Evolutionary conservation across 1,140 invertebrate genomes (phyloP), one percentile per base, ranked within the genome.

Genomic region (Rhyacophila brunnea): DNA sequence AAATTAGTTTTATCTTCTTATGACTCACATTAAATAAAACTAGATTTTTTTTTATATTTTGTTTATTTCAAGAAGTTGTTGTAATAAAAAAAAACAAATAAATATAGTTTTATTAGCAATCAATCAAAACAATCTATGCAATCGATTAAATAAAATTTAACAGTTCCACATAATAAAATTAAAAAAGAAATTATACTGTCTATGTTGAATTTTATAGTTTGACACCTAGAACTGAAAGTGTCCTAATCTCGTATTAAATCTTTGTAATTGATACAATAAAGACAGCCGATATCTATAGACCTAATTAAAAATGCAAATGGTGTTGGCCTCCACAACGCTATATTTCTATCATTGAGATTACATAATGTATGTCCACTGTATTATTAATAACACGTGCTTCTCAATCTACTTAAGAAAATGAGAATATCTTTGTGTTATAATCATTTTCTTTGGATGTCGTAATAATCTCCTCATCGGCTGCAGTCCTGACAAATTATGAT

Each of bases 261-360:
- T 56, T 6, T 38, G 44, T 15, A 47, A 48, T 40, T 48, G 53
- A 56, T 56, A 47, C 11, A 56, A 46, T 47, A 47, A 19, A 17
- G 43, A 47, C 53, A 56, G 32, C 19, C 20, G 34, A 38, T 46
- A 47, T 38, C 46, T 47, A 56, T 11, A 10, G 44, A 23, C 34
- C 53, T 56, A 56, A 56, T 56, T 56, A 56, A 56, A 56, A 51
- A 51, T 51, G 49, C 49, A 51, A 51, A 56, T 47, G 35, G 32
- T 15, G 18, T 11, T 42, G 53, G 44, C 53, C 53, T 56, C 53
- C 20, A 36, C 9, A n/a, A 54, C 43, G 38, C 23, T 19, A 23
- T 13, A 52, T 44, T 45, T 45, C 32, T 40, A 10, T 32, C 42
- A 44, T 15, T 20, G 19, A 20, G 17, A n/a, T 43, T 52, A 52